Evolutionary conservation across 1,140 invertebrate species (phyloP).

Genomic region (Euura lappo): DNA sequence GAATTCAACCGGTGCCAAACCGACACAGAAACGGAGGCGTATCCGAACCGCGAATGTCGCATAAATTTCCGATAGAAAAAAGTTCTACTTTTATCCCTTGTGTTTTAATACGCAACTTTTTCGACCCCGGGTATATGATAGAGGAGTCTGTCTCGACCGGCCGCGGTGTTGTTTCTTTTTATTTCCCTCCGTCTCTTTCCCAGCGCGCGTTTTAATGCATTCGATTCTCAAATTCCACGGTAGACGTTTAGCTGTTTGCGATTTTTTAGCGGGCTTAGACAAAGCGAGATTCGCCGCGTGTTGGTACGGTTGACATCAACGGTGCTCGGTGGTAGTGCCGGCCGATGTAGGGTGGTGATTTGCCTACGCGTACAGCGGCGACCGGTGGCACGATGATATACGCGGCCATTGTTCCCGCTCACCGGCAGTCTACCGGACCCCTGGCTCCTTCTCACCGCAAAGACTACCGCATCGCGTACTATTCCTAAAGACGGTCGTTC

Average conservation of each 20-base stretch:
- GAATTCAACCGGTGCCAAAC: not conserved
- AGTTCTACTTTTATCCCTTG: no score
- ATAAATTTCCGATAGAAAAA: no score
- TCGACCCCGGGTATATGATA: not conserved
- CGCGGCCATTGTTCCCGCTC: constrained; percentile 55
- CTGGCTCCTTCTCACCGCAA: constrained; percentile 17
- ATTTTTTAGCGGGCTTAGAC: constrained; percentile 51
- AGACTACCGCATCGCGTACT: not conserved
- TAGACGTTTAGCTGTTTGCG: constrained; percentile 36
- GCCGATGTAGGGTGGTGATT: constrained; percentile 45
- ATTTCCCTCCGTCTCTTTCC: not conserved
- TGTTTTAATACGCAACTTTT: no score
- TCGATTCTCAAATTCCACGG: constrained; percentile 49
- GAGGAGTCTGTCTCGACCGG: not conserved
- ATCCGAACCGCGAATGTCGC: no score
- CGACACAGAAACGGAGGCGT: not conserved
- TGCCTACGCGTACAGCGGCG: constrained; percentile 56
- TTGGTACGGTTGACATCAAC: constrained; percentile 27
- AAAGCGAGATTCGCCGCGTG: constrained; percentile 40
- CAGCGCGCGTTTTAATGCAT: constrained; percentile 32
- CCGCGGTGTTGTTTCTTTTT: not conserved
- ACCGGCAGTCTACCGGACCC: constrained; percentile 31
- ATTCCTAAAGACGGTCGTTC: not conserved
- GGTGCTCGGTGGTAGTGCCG: constrained; percentile 11
- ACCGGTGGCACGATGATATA: constrained; percentile 57